Evolutionary conservation across 2,113 vertebrate genomes (phyloP).

Genomic region (Ammospiza nelsoni): DNA sequence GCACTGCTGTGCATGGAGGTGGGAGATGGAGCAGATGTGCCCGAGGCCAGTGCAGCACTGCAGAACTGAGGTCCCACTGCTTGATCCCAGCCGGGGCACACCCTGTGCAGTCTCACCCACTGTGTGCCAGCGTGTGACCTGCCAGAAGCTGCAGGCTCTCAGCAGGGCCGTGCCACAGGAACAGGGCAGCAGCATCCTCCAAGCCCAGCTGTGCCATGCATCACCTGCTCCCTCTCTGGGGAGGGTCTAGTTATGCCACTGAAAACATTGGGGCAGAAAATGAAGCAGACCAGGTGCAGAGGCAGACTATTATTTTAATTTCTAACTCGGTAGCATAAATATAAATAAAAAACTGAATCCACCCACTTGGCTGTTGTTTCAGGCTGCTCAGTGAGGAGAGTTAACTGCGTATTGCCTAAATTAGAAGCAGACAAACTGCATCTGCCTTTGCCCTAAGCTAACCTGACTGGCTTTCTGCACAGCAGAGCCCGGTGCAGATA

Average conservation of each 20-base stretch:
- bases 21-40: neutral
- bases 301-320: neutral
- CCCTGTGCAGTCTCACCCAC: neutral
- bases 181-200: neutral
- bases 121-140: rapidly evolving
- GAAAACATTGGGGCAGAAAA: neutral
- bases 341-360: neutral
- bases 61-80: neutral
- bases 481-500: neutral
- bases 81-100: neutral
- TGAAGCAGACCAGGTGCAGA: neutral
- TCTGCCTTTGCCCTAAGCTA: neutral
- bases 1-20: neutral
- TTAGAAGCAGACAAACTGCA: neutral
- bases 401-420: neutral
- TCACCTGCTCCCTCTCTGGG: neutral
- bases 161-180: neutral
- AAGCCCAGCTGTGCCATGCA: neutral
- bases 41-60: neutral
- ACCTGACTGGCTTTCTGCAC: too few relatives aligned
- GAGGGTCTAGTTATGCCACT: neutral
- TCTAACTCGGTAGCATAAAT: neutral
- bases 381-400: neutral
- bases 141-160: neutral
- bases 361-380: neutral